Percentiles rank a stretch among this genome's conserved stretches.
phyloP scores from a whole-genome alignment of 1,140 invertebrate genomes.

The Galleria mellonella region DNA sequence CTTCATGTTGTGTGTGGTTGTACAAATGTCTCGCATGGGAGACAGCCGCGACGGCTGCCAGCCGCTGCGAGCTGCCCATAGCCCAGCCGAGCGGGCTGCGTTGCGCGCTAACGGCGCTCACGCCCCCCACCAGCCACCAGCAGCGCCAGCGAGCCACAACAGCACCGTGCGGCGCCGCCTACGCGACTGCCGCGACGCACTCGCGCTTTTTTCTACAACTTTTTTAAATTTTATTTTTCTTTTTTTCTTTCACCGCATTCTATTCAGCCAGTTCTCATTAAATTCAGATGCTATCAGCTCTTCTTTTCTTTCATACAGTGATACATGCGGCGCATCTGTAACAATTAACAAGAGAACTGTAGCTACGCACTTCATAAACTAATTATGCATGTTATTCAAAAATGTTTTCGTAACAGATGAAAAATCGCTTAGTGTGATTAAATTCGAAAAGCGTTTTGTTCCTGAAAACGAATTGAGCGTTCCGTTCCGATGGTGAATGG shows the following conservation, averaged over 20 bases:
- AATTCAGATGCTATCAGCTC: slow-evolving; percentile 26
- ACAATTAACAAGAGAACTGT: background rate
- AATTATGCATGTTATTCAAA: slow-evolving; percentile 16
- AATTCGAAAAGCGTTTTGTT: slow-evolving; percentile 24
- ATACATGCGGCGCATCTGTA: background rate
- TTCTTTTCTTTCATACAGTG: slow-evolving; percentile 12
- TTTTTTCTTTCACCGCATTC: slow-evolving; percentile 11
- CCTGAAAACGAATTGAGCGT: slow-evolving; percentile 21
- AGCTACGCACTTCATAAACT: background rate
- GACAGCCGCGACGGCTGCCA: slow-evolving; percentile 59
- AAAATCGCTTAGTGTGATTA: slow-evolving; percentile 28
- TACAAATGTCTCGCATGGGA: slow-evolving; percentile 54
- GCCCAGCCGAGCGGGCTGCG: slow-evolving; percentile 67
- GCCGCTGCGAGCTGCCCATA: slow-evolving; percentile 62
- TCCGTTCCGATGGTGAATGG: slow-evolving; percentile 28
- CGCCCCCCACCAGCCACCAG: slow-evolving; percentile 50
- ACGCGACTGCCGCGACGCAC: slow-evolving; percentile 34
- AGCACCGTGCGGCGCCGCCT: slow-evolving; percentile 41
- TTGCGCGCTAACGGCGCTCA: slow-evolving; percentile 42
- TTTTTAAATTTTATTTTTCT: slow-evolving; percentile 16
- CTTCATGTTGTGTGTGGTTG: slow-evolving; percentile 48
- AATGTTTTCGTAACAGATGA: slow-evolving; percentile 7
- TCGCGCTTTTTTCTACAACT: slow-evolving; percentile 2
- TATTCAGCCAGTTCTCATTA: slow-evolving; percentile 25
- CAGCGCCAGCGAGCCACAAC: slow-evolving; percentile 53